Base-by-base conservation (phyloP, 1,140 invertebrate species). In the Drosophila sturtevanti region DNA sequence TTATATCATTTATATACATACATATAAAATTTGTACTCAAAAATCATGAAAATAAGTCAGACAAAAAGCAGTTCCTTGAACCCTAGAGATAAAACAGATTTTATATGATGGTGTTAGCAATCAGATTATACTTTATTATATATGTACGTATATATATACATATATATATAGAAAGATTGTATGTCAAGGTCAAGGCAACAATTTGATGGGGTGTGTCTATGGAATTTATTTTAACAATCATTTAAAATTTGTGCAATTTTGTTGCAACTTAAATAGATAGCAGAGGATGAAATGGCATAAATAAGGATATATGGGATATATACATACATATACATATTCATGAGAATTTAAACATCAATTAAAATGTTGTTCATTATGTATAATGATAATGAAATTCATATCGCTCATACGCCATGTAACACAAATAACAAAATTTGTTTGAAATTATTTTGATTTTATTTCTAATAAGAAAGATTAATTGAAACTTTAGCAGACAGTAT, bases 141-240 rank as follows among this genome's bases (percentile, higher is more conserved):
- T 31, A 31, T 31, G 27, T 4, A 31, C 7, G 22, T 5, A 14
- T 11, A 16, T 48, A 6, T n/a, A n/a, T n/a, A n/a, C n/a, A n/a
- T n/a, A 31, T 31, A 4, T 5, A 14, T 11, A 16, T 48, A 6
- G 3, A 14, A 10, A 38, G 34, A 27, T 37, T 31, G 27, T 60
- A 52, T 11, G 16, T 11, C 62, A 58, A 51, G 67, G 67, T 63
- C 66, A 72, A 63, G 70, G 66, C 24, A 24, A 48, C 21, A 31
- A 18, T 55, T 55, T 55, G 16, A 44, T 7, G 12, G 41, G 16
- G 18, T 2, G n/a, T n/a, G 38, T 44, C 27, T 31, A 6, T 31
- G 27, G 5, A 44, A 7, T 0, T 44, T 16, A 18, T 2, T 16
- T n/a, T n/a, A n/a, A 44, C 41, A 11, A 48, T 48, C n/a, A n/a